These are phyloP conservation scores for Onychomys leucogaster DNA, from an alignment of 2,797 vertebrate genomes.

Conservation along the genomic window DNA sequence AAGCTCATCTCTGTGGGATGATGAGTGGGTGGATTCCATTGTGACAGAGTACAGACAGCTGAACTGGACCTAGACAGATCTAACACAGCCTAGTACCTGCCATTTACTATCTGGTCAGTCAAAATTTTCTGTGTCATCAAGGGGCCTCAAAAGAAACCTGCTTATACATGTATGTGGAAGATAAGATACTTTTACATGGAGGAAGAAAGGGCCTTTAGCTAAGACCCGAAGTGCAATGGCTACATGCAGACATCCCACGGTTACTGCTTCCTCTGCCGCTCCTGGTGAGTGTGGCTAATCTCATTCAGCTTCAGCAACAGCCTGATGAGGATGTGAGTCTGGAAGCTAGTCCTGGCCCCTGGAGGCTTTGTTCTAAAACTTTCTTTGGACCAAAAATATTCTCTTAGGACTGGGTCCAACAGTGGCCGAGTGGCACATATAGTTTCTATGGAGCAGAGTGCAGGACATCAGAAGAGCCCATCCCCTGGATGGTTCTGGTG, in stretches of 20 bases:
- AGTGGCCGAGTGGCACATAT: background rate
- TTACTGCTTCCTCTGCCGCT: background rate
- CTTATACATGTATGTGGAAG: background rate
- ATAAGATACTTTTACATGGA: background rate
- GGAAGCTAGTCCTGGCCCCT: background rate
- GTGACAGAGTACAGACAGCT: background rate
- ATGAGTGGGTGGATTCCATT: background rate
- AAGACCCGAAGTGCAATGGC: background rate
- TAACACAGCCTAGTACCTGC: background rate
- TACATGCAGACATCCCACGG: background rate
- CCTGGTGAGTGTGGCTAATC: background rate
- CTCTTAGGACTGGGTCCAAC: background rate
- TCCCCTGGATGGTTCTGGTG: background rate
- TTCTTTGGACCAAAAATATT: background rate
- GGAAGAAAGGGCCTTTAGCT: background rate
- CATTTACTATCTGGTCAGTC: background rate
- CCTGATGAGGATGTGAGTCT: background rate
- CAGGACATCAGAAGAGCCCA: background rate
- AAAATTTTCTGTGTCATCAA: background rate
- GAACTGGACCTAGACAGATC: background rate
- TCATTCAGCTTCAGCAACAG: background rate
- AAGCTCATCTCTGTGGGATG: background rate
- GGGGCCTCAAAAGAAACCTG: background rate
- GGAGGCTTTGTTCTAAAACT: background rate
- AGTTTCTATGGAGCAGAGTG: background rate